phyloP scores from a whole-genome alignment of 23 tunicate genomes.

The Oikopleura albicans region DNA sequence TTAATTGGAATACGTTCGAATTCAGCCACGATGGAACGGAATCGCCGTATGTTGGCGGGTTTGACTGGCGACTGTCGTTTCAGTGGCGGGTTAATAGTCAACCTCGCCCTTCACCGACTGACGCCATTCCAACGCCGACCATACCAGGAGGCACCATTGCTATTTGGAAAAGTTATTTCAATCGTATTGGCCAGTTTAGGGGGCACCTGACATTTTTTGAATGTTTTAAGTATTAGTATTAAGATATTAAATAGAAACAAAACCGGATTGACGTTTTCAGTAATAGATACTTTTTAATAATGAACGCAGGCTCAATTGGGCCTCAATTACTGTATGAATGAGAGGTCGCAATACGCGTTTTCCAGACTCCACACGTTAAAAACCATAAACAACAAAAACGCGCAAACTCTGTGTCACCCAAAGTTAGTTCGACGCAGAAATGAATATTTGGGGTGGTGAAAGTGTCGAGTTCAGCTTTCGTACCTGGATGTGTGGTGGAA shows the following conservation, averaged over 20 bases:
- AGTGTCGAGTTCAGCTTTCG: not conserved
- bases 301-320: no score
- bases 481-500: slow-evolving; percentile 89
- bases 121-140: slow-evolving; percentile 53
- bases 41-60: slow-evolving; percentile 73
- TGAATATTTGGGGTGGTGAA: slow-evolving; percentile 1
- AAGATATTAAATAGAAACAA: no score
- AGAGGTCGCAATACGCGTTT: no score
- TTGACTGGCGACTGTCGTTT: slow-evolving; percentile 71
- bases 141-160: slow-evolving; percentile 83
- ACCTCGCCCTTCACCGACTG: slow-evolving; percentile 39
- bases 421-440: no score
- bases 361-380: no score
- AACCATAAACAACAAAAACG: no score
- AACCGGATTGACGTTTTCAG: no score
- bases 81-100: slow-evolving; percentile 53
- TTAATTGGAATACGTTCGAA: not conserved
- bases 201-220: no score
- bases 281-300: no score
- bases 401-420: no score
- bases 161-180: slow-evolving; percentile 36
- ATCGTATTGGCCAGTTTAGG: not conserved
- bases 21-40: not conserved
- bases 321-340: no score
- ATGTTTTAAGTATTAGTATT: no score